Percentiles rank a stretch among this genome's conserved stretches.
phyloP scores from a whole-genome alignment of 1,140 invertebrate genomes.

The Agrypnia vestita region DNA sequence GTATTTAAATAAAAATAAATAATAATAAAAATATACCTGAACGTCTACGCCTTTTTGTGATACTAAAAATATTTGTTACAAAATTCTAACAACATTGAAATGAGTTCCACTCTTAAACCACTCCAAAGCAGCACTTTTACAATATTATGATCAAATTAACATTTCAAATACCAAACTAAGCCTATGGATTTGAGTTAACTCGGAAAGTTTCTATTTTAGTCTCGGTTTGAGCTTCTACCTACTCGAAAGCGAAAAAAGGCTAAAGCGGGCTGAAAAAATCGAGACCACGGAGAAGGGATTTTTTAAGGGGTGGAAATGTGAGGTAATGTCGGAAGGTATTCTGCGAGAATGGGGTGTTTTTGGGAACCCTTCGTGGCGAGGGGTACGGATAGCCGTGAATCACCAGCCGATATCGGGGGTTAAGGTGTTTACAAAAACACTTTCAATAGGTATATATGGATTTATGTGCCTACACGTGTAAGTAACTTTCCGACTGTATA shows the following conservation, averaged over 20 bases:
- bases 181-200: constrained; percentile 7
- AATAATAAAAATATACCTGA: too few species aligned
- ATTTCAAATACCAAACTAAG: constrained; percentile 19
- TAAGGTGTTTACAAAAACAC: constrained; percentile 49
- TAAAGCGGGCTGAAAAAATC: constrained; percentile 11
- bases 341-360: constrained; percentile 23
- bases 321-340: constrained; percentile 21
- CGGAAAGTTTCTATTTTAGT: constrained; percentile 33
- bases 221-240: background rate
- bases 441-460: constrained; percentile 30
- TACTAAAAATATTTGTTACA: too few species aligned
- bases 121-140: constrained; percentile 2
- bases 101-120: background rate
- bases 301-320: constrained; percentile 39
- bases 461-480: background rate
- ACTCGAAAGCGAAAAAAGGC: background rate
- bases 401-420: constrained; percentile 45
- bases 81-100: too few species aligned
- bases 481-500: background rate
- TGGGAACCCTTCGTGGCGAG: constrained; percentile 16
- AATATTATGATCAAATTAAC: constrained; percentile 17
- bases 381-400: constrained; percentile 39
- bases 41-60: too few species aligned
- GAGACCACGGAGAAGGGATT: constrained; percentile 26
- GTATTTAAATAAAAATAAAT: too few species aligned